A percentile compares a stretch with the other conserved stretches of the same genome.
Conservation (phyloP, 1,140 invertebrate species). For the Trinorchestia longiramus region DNA sequence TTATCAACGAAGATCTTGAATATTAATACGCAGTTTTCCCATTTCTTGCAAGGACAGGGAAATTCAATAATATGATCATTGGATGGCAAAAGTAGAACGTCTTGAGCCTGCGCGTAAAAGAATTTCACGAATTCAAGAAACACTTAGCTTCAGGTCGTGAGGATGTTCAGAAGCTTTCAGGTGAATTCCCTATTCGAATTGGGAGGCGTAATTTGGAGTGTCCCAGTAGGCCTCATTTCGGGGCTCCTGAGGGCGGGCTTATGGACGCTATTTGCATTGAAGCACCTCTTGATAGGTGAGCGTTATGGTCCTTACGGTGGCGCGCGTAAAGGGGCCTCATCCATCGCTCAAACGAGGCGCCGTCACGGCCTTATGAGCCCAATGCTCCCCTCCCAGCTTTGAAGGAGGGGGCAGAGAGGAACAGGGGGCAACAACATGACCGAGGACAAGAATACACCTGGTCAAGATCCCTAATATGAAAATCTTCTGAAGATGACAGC, state of each 20-base stretch:
- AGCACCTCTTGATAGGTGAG: constrained; percentile 53
- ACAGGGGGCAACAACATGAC: not conserved
- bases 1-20: not conserved
- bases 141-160: not conserved
- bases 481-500: not conserved
- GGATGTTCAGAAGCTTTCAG: constrained; percentile 14
- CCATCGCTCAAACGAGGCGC: constrained; percentile 47
- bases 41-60: not conserved
- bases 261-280: constrained; percentile 52
- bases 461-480: not conserved
- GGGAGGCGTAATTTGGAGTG: constrained; percentile 31
- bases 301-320: constrained; percentile 51
- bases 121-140: not conserved
- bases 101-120: not conserved
- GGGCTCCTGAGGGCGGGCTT: constrained; percentile 45
- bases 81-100: not conserved
- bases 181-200: constrained; percentile 17
- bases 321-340: constrained; percentile 48
- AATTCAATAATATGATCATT: not conserved
- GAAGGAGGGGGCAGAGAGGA: not conserved
- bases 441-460: not conserved
- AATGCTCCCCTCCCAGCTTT: not conserved
- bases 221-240: constrained; percentile 42
- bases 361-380: constrained; percentile 40
- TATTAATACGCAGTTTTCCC: not conserved